phyloP scores from a whole-genome alignment of 2,797 vertebrate genomes.

The Chelon labrosus region DNA sequence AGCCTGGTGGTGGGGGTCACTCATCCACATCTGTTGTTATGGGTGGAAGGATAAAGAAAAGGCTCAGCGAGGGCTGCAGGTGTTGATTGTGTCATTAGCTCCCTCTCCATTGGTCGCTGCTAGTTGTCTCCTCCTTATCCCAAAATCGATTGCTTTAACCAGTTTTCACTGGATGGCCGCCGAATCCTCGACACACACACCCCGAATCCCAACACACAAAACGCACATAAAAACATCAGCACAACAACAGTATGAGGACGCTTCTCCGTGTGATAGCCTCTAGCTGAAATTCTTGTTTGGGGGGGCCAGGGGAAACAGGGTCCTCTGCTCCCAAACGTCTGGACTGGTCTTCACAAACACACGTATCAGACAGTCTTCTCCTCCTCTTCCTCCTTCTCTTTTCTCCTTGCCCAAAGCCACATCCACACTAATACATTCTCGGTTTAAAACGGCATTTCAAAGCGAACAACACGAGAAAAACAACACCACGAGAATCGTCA shows the following conservation, averaged over 20 bases:
- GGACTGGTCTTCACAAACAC: slow-evolving; percentile 45
- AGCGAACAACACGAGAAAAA: too few species aligned
- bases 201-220: slow-evolving; percentile 12
- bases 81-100: slow-evolving; percentile 85
- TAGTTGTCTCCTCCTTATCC: slow-evolving; percentile 79
- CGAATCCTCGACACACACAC: slow-evolving; percentile 44
- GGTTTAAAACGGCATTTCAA: too few species aligned
- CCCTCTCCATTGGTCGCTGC: slow-evolving; percentile 74
- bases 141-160: slow-evolving; percentile 77
- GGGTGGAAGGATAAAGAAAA: slow-evolving; percentile 76
- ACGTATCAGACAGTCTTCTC: slow-evolving; percentile 30
- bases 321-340: slow-evolving; percentile 40
- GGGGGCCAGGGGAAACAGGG: slow-evolving; percentile 62
- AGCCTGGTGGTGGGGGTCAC: slow-evolving; percentile 71
- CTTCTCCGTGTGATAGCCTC: slow-evolving; percentile 60
- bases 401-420: background rate
- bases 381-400: background rate
- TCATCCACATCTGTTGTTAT: slow-evolving; percentile 84
- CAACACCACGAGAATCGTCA: too few species aligned
- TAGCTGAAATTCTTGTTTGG: slow-evolving; percentile 69
- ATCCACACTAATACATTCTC: too few species aligned
- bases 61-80: slow-evolving; percentile 78
- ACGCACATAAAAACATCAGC: slow-evolving; percentile 41
- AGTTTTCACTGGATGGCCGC: slow-evolving; percentile 75
- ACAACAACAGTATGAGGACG: slow-evolving; percentile 53